Base-by-base conservation (phyloP, 2,888 invertebrate genomes). In the Catonia carolina region DNA sequence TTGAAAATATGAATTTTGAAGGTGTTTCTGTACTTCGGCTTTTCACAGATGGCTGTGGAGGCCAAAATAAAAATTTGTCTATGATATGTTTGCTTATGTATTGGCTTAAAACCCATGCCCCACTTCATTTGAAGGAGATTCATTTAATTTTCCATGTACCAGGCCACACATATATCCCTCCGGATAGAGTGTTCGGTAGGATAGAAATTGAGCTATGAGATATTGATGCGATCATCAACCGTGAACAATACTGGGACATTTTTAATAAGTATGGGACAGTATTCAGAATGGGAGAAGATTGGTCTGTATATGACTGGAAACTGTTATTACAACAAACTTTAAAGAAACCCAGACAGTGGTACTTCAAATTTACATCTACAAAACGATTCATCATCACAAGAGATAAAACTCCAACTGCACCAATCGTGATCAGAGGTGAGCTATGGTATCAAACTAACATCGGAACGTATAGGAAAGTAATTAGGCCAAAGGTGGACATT, bases 171-270 rank as follows among this genome's bases (percentile, higher is more conserved):
- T 62, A 52, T 39, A 49, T 62, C 53, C 57, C 61, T 12, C 37
- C 60, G 14, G 62, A 62, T 48, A 48, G 60, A 35, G 58, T 62
- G 14, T 62, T 62, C 52, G 61, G 57, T 18, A 22, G 55, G 33
- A 59, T 59, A 10, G 61, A 62, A 53, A 60, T 53, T 20, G 53
- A 49, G 45, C 20, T 57, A 10, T 55, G 48, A 33, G 58, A 62
- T 47, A 56, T 41, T n/a, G 55, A 57, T 33, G 51, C 42, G 35
- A 62, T 62, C n/a, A 45, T 56, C 51, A 22, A 50, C 17, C 59
- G 49, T 33, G 27, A 61, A 39, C 37, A 56, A 17, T 61, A 61
- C 53, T 53, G 20, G 42, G 61, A 61, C 41, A 27, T 53, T 36
- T 49, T 50, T 22, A 45, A 60, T 36, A 45, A 42, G 22, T 31